Percentiles rank a stretch among this genome's conserved stretches.
Conservation (phyloP, 2,888 invertebrate genomes). For the Habrosyne pyritoides region DNA sequence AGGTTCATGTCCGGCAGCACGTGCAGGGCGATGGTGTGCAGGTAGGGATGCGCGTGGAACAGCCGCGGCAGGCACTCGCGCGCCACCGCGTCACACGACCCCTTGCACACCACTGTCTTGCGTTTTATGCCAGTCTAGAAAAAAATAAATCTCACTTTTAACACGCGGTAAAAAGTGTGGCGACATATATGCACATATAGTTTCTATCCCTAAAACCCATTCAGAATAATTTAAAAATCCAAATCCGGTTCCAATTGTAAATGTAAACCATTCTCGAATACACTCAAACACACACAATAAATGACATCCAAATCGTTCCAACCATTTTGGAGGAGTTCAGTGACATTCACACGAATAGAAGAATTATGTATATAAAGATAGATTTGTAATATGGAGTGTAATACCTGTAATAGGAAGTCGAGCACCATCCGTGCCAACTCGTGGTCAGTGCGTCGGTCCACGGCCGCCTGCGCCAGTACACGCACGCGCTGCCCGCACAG, state of each 20-base stretch:
- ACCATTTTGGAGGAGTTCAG: too few species aligned
- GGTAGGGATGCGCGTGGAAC: conserved; percentile 45
- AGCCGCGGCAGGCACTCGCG: conserved; percentile 38
- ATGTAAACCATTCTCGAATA: too few species aligned
- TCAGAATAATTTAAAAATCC: too few species aligned
- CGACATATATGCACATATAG: too few species aligned
- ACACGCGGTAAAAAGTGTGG: too few species aligned
- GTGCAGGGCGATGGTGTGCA: conserved; percentile 50
- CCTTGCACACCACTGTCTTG: conserved; percentile 40
- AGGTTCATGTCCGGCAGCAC: conserved; percentile 51
- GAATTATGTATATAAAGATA: too few species aligned
- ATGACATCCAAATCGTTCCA: too few species aligned
- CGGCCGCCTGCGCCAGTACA: conserved; percentile 46
- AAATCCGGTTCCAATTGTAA: too few species aligned
- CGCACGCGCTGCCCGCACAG: conserved; percentile 49
- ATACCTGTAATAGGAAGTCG: conserved; percentile 63
- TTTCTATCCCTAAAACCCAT: too few species aligned
- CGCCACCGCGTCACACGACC: conserved; percentile 45
- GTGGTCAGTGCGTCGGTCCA: conserved; percentile 45
- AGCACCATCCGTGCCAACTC: conserved; percentile 56
- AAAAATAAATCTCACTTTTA: neutral
- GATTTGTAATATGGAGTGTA: conserved; percentile 10
- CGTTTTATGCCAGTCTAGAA: conserved; percentile 56
- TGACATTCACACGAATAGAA: too few species aligned
- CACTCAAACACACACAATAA: too few species aligned